Base-by-base conservation (phyloP, 2,113 vertebrate species). In the Chionomys nivalis region DNA sequence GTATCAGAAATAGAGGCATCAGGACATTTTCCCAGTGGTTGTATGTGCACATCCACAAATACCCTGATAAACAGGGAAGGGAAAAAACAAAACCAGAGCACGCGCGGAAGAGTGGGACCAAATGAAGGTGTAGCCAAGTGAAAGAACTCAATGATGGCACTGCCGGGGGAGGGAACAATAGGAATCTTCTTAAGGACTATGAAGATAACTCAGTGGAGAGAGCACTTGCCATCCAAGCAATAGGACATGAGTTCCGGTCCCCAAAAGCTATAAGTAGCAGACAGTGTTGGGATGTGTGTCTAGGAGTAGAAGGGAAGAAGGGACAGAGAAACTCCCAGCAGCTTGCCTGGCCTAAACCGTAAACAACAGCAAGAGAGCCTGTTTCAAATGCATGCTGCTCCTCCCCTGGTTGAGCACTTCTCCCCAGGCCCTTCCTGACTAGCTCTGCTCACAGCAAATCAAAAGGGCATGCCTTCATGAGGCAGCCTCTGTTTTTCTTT, bases 371-470 rank as follows among this genome's bases (percentile, higher is more conserved):
- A n/a, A 11, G 65, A 68, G 19, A 87, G 19, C 11, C 65, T 49
- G 44, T 70, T 70, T 72, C 85, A 70, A 87, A 96, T 68, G 36
- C 52, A 9, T 39, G 31, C 61, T 33, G 7, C 3, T 55, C 77
- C 77, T 47, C 33, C n/a, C 58, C 39, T 19, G 17, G 19, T 6
- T 3, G 7, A 75, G 49, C 26, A 94, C 7, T 66, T 81, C 28
- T 90, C 72, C 72, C 72, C 26, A 19, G 44, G 44, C 88, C 1
- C 65, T 26, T 79, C 81, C 90, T 44, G 70, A n/a, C n/a, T 2
- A 11, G 33, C 11, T 73, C 76, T 82, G 87, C 90, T 94, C 88
- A 95, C 91, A 97, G 52, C 31, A 77, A 78, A 95, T 75, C 76
- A 85, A 95, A 65, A 78, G 58, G 47, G 24, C 33, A 3, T 86